Percentiles rank a stretch among this genome's conserved stretches.
Evolutionary conservation across 2,113 vertebrate species (phyloP).

Genomic region (Bufo bufo): DNA sequence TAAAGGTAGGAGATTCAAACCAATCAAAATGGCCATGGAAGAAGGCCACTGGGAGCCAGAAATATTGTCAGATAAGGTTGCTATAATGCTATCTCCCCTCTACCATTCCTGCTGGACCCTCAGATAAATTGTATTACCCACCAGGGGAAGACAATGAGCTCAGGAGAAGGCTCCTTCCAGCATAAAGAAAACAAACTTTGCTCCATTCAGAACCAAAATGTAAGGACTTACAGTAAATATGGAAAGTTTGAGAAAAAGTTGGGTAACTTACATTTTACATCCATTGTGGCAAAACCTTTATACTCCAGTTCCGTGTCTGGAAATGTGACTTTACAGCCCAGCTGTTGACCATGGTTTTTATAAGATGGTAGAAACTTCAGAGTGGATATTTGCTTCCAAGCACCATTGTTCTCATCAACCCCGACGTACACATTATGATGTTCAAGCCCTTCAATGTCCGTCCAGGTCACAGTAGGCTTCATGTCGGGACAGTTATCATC

Average conservation of each 20-base stretch:
- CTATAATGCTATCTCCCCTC: not conserved
- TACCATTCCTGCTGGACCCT: not conserved
- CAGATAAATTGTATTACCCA: not conserved
- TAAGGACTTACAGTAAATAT: not conserved
- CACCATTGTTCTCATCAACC: constrained; percentile 79
- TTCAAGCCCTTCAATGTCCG: constrained; percentile 82
- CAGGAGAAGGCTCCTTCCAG: not conserved
- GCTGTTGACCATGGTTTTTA: constrained; percentile 80
- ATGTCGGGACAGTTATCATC: constrained; percentile 88
- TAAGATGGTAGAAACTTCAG: constrained; percentile 82
- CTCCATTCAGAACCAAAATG: not conserved
- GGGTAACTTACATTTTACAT: constrained; percentile 83
- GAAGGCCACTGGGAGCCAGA: not conserved
- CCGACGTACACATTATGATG: constrained; percentile 76
- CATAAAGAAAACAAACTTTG: not conserved
- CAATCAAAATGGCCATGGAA: too few relatives aligned
- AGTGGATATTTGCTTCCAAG: constrained; percentile 80
- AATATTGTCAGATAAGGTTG: not conserved
- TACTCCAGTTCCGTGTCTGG: constrained; percentile 82
- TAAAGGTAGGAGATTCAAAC: not conserved
- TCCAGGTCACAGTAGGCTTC: constrained; percentile 84
- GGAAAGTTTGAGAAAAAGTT: too few relatives aligned
- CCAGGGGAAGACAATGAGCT: too few relatives aligned
- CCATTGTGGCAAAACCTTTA: constrained; percentile 80
- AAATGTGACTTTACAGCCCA: constrained; percentile 85